phyloP scores from a whole-genome alignment of 2,888 invertebrate genomes.

The Pterostichus niger region DNA sequence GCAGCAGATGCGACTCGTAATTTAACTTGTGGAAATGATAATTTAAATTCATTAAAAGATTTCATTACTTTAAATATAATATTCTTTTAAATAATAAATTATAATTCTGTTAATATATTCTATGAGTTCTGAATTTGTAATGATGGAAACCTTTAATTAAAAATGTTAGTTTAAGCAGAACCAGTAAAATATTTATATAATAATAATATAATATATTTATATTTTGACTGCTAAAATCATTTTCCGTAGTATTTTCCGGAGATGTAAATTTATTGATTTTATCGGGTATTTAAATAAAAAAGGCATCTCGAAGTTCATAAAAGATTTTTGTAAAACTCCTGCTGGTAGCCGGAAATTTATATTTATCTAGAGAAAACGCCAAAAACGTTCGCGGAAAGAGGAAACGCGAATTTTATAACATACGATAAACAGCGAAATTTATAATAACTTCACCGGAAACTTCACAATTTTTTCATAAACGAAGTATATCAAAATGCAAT shows the following conservation, averaged over 20 bases:
- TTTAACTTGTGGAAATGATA: no score
- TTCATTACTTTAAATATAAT: no score
- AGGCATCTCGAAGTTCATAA: slow-evolving; percentile 43
- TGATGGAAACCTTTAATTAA: no score
- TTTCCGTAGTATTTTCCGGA: neutral
- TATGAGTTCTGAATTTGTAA: no score
- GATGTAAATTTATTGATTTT: slow-evolving; percentile 43
- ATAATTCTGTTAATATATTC: no score
- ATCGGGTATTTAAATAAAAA: slow-evolving; percentile 44
- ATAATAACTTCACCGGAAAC: slow-evolving; percentile 40
- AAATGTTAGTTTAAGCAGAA: no score
- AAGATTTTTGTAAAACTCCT: slow-evolving; percentile 30
- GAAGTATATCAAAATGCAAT: slow-evolving; percentile 35
- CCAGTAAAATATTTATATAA: no score
- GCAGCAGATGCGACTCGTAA: neutral
- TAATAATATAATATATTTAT: no score
- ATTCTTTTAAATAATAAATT: no score
- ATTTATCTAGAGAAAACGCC: slow-evolving; percentile 31
- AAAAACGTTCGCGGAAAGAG: slow-evolving; percentile 14
- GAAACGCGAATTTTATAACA: slow-evolving; percentile 35
- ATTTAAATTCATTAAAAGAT: no score
- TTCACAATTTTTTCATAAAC: slow-evolving; percentile 38
- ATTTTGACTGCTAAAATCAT: neutral
- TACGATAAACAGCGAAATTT: slow-evolving; percentile 48
- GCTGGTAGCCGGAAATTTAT: slow-evolving; percentile 39